Conservation (phyloP, 2,888 invertebrate genomes). For the Idaea biselata region DNA sequence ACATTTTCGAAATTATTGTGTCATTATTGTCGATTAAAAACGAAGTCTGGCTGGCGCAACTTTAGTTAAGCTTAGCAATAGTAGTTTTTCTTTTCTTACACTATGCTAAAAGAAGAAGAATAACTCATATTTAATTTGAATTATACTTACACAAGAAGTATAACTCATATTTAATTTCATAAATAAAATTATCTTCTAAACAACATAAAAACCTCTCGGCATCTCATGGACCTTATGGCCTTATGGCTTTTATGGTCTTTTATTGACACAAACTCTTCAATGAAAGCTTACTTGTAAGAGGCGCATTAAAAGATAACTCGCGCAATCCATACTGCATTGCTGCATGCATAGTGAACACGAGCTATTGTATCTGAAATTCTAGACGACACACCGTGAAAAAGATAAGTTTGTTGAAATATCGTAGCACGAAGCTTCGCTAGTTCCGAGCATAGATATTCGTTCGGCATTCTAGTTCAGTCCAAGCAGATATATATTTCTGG, state of each 20-base stretch:
- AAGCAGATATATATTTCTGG: slow-evolving; percentile 56
- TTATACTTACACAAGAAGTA: too few relatives aligned
- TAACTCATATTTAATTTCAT: too few relatives aligned
- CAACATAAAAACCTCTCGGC: background rate
- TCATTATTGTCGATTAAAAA: too few relatives aligned
- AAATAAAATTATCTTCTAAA: background rate
- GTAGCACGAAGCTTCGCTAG: slow-evolving; percentile 23
- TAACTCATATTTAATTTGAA: too few relatives aligned
- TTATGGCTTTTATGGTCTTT: too few relatives aligned
- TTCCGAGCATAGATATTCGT: slow-evolving; percentile 27
- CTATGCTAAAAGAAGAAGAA: too few relatives aligned
- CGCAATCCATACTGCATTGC: background rate
- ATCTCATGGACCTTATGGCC: too few relatives aligned
- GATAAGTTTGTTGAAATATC: slow-evolving; percentile 31
- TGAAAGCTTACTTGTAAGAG: background rate
- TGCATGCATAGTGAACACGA: slow-evolving; percentile 12
- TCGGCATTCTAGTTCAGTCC: slow-evolving; percentile 33
- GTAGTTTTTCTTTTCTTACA: too few relatives aligned
- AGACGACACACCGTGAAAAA: slow-evolving; percentile 23
- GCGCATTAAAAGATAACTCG: background rate
- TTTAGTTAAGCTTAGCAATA: too few relatives aligned
- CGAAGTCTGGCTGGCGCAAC: too few relatives aligned
- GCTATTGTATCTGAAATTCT: slow-evolving; percentile 23
- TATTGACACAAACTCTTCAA: background rate
- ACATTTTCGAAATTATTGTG: too few relatives aligned